Evolutionary conservation across 2,113 vertebrate species (phyloP).

Genomic region (Microcebus griseorufus): DNA sequence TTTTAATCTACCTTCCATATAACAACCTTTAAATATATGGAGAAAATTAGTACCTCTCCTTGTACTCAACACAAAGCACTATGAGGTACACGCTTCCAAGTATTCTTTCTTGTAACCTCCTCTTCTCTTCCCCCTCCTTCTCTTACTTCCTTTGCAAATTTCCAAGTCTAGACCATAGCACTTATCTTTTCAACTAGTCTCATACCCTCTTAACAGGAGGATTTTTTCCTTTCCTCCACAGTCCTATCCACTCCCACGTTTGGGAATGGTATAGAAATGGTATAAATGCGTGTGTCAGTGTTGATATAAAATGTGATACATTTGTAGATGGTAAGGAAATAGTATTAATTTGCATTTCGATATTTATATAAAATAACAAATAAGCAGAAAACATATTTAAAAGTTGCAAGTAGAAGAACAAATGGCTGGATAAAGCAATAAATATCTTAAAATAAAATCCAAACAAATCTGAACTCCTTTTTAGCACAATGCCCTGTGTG

Average conservation of each 20-base stretch:
- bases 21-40: neutral
- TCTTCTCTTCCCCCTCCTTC: too few relatives aligned
- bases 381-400: neutral
- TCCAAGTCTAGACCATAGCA: neutral
- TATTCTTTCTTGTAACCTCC: neutral
- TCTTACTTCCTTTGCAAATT: neutral
- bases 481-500: neutral
- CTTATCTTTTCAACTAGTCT: neutral
- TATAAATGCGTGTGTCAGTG: neutral
- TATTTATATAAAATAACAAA: neutral
- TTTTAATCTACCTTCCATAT: neutral
- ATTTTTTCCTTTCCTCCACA: neutral
- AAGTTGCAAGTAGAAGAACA: neutral
- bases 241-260: neutral
- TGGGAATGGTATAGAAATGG: neutral
- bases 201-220: neutral
- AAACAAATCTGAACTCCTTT: neutral
- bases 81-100: too few relatives aligned
- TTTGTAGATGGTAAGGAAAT: neutral
- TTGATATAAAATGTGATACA: neutral
- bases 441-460: neutral
- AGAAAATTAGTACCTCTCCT: neutral
- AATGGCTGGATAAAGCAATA: neutral
- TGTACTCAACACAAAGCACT: neutral
- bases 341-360: neutral